These are phyloP conservation scores for Chaetophractus vellerosus DNA, from an alignment of 2,797 vertebrate genomes.

Conservation along the genomic window DNA sequence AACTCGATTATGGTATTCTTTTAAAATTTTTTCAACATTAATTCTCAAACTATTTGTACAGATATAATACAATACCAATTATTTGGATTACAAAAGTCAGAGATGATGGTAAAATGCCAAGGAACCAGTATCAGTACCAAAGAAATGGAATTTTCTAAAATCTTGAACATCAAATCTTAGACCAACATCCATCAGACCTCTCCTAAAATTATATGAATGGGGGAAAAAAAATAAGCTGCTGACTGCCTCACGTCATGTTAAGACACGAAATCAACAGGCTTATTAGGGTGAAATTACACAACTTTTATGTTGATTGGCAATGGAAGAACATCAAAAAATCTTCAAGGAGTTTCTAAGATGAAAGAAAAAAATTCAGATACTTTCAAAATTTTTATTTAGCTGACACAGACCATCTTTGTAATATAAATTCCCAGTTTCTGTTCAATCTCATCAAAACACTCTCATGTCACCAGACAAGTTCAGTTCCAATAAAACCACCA, in stretches of 20 bases:
- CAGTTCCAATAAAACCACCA: constrained; percentile 72
- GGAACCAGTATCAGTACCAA: constrained; percentile 20
- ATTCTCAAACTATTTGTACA: constrained; percentile 17
- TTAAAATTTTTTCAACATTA: constrained; percentile 46
- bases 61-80: background rate
- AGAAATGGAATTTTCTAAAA: constrained; percentile 35
- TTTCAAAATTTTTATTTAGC: constrained; percentile 66
- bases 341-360: constrained; percentile 59
- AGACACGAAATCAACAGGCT: constrained; percentile 56
- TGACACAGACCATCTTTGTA: constrained; percentile 45
- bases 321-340: constrained; percentile 33
- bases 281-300: background rate
- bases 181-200: background rate
- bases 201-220: constrained; percentile 54
- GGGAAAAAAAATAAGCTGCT: constrained; percentile 31
- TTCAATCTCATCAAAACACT: constrained; percentile 62
- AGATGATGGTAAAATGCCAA: constrained; percentile 21
- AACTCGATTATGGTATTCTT: background rate
- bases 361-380: constrained; percentile 45
- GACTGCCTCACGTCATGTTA: constrained; percentile 44
- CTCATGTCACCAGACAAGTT: constrained; percentile 63
- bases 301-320: constrained; percentile 72
- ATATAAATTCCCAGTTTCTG: constrained; percentile 44
- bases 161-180: constrained; percentile 15
- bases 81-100: constrained; percentile 1